Evolutionary conservation across 2,888 invertebrate species (phyloP), one percentile per base, ranked within the genome.

Genomic region (Leucoma salicis): DNA sequence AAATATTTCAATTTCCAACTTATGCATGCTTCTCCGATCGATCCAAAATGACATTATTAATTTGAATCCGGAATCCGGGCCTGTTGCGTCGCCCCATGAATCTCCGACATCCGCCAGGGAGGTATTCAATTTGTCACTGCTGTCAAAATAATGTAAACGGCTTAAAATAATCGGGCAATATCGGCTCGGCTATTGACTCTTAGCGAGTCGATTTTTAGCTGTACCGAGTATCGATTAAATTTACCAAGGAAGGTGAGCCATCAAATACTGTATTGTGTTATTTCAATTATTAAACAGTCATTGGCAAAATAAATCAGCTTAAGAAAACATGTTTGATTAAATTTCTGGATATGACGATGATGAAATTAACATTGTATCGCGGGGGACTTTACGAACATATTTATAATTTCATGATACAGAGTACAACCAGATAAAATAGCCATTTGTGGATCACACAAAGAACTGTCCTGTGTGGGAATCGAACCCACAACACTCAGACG

Each of bases 101-200:
- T 83, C 83, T 81, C 66, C 67, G 58, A 70, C 82, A 78, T 81
- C 82, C 85, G 81, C 72, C 69, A 73, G 73, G 62, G 73, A 62
- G 72, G 78, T 69, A 70, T 67, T 75, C 80, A 74, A 84, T 85
- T 82, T 82, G 66, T 84, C 84, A 83, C 77, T 77, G 67, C 58
- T 75, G 83, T 84, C 83, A 81, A 82, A 84, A 83, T 82, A 82
- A 80, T 68, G 72, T 74, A 68, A 74, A 71, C 61, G 55, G 71
- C 71, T 75, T 71, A 70, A 79, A 80, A 78, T 78, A 77, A 78
- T 78, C 72, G 70, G 64, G 66, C 36, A 40, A 42, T 72, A 72
- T 65, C 53, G 59, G 57, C 63, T 65, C 51, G 63, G 60, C 46
- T 51, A 57, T 53, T 46, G 57, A 21, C 11, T 35, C n/a, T 24